phyloP scores from a whole-genome alignment of 2,113 vertebrate species.

The Phalacrocorax pelagicus region DNA sequence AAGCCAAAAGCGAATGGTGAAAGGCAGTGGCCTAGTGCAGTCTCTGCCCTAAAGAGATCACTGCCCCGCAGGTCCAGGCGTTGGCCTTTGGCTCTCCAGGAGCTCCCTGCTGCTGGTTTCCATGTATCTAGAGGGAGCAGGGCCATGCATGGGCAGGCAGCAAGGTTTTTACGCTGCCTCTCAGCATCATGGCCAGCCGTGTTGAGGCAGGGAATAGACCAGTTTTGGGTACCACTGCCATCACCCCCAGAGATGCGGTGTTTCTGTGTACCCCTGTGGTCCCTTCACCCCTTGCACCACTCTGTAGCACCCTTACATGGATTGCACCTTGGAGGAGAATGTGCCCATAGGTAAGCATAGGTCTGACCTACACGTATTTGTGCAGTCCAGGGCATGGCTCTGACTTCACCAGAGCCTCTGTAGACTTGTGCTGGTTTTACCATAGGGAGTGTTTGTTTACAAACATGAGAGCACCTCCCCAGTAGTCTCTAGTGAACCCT shows the following conservation, averaged over 20 bases:
- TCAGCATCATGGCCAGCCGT: not conserved
- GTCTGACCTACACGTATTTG: not conserved
- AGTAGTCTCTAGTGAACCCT: not conserved
- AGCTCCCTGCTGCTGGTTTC: not conserved
- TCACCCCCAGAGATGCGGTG: not conserved
- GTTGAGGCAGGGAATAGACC: not conserved
- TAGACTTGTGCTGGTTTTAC: not conserved
- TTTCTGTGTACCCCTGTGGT: rapidly evolving
- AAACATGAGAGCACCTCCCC: not conserved
- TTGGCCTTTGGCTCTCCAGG: not conserved
- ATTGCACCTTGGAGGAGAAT: not conserved
- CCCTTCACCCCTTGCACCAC: not conserved
- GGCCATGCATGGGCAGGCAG: not conserved
- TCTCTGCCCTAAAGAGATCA: not conserved
- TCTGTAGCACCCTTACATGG: not conserved
- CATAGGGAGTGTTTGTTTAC: rapidly evolving
- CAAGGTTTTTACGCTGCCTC: too few relatives aligned
- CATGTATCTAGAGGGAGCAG: not conserved
- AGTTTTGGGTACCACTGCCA: not conserved
- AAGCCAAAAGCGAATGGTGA: not conserved
- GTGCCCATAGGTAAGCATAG: rapidly evolving
- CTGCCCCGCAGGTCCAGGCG: not conserved
- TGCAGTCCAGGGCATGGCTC: not conserved
- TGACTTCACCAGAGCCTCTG: not conserved
- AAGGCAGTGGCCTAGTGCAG: not conserved